Evolutionary conservation across 2,888 invertebrate genomes (phyloP).

Genomic region (Orthosia gothica): DNA sequence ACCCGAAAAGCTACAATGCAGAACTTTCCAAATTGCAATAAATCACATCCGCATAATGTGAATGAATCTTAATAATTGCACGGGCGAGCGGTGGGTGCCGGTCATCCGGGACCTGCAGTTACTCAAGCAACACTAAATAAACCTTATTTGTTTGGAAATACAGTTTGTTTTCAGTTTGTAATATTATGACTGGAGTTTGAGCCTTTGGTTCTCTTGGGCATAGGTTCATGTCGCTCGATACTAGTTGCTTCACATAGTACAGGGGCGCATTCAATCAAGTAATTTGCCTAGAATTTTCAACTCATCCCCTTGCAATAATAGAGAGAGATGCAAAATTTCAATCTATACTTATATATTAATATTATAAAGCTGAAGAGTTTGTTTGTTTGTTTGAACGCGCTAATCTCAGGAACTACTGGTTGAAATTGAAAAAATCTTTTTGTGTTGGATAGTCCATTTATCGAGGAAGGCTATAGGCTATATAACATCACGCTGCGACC

Average conservation of each 20-base stretch:
- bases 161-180: conserved; percentile 32
- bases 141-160: conserved; percentile 40
- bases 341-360: too few relatives aligned
- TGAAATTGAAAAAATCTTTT: too few relatives aligned
- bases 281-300: conserved; percentile 43
- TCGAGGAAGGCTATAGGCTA: too few relatives aligned
- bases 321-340: conserved; percentile 44
- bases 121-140: conserved; percentile 13
- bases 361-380: too few relatives aligned
- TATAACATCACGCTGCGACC: too few relatives aligned
- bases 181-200: conserved; percentile 35
- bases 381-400: too few relatives aligned
- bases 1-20: neutral
- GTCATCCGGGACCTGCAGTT: conserved; percentile 42
- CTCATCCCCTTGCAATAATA: conserved; percentile 25
- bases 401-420: too few relatives aligned
- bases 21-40: conserved; percentile 28
- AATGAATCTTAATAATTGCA: conserved; percentile 59
- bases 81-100: conserved; percentile 28
- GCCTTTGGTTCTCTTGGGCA: conserved; percentile 42
- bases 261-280: conserved; percentile 53
- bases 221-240: conserved; percentile 34
- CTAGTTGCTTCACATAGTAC: conserved; percentile 63
- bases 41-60: conserved; percentile 47
- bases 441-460: too few relatives aligned